A percentile compares a stretch with the other conserved stretches of the same genome.
Evolutionary conservation across 37 sponge, comb jelly and placozoan species (phyloP).

Genomic region (Chondrilla cf. caribensis): DNA sequence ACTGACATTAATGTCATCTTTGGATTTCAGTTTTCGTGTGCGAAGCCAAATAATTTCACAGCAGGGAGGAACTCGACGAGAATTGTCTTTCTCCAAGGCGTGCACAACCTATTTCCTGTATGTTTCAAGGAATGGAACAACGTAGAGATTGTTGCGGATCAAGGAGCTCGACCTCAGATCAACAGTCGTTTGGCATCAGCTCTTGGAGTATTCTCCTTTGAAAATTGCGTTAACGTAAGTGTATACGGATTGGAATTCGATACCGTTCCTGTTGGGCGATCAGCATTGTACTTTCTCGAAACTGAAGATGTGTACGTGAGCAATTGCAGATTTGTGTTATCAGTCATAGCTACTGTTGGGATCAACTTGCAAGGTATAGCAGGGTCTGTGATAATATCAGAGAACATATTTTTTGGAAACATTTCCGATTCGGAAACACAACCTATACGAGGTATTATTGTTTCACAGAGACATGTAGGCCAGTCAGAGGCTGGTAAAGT

Average conservation of each 20-base stretch:
- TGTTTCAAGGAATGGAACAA: constrained; percentile 1
- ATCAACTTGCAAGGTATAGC: too few species aligned
- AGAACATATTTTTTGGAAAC: too few species aligned
- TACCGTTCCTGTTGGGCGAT: background rate
- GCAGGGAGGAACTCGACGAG: constrained; percentile 18
- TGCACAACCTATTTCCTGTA: background rate
- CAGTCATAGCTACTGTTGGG: too few species aligned
- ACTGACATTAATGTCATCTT: too few species aligned
- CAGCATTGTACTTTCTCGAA: background rate
- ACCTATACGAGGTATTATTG: too few species aligned
- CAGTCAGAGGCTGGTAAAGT: too few species aligned
- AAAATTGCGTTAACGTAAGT: constrained; percentile 41
- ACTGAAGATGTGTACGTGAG: too few species aligned
- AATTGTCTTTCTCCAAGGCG: background rate
- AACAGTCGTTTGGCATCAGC: background rate
- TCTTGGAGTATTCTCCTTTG: constrained; percentile 34
- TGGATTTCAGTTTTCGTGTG: background rate
- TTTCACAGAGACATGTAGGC: too few species aligned
- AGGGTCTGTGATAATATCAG: too few species aligned
- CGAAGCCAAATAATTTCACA: background rate
- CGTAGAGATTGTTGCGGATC: background rate
- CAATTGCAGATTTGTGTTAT: too few species aligned
- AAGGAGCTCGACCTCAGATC: constrained; percentile 1
- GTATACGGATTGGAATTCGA: constrained; percentile 33
- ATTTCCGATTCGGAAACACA: background rate